Conservation (phyloP, 2,888 invertebrate species). For the Tetranychus piercei region DNA sequence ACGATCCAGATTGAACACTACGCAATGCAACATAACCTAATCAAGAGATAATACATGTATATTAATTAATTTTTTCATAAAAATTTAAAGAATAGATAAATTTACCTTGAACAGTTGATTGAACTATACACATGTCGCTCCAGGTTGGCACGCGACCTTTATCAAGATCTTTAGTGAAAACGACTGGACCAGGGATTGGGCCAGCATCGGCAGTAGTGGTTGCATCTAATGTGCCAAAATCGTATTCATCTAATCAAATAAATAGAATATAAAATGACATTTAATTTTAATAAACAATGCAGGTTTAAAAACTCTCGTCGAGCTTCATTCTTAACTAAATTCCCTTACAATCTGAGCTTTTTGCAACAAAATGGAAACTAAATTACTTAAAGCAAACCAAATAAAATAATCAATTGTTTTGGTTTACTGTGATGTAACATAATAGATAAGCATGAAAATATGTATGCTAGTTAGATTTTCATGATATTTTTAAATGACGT, state of each 20-base stretch:
- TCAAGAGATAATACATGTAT: neutral
- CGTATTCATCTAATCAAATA: conserved; percentile 7
- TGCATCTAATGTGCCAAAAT: conserved; percentile 7
- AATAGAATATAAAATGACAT: neutral
- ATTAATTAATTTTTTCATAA: neutral
- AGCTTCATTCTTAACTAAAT: neutral
- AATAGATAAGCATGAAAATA: too few species aligned
- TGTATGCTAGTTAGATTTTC: too few species aligned
- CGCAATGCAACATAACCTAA: conserved; percentile 24
- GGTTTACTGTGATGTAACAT: too few species aligned
- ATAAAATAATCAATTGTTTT: too few species aligned
- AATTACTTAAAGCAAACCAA: too few species aligned
- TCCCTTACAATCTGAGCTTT: too few species aligned
- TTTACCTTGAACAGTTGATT: conserved; percentile 11
- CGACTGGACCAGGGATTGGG: neutral
- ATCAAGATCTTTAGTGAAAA: neutral
- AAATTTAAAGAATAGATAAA: neutral
- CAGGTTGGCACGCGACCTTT: conserved; percentile 17
- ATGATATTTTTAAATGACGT: too few species aligned
- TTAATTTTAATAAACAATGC: conserved; percentile 7
- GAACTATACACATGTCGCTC: conserved; percentile 23
- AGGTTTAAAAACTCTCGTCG: neutral
- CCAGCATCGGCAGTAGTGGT: conserved; percentile 9
- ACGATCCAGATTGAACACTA: conserved; percentile 21
- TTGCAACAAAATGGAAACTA: too few species aligned